Base-by-base conservation (phyloP, 2,888 invertebrate genomes). In the Drosophila algonquin region DNA sequence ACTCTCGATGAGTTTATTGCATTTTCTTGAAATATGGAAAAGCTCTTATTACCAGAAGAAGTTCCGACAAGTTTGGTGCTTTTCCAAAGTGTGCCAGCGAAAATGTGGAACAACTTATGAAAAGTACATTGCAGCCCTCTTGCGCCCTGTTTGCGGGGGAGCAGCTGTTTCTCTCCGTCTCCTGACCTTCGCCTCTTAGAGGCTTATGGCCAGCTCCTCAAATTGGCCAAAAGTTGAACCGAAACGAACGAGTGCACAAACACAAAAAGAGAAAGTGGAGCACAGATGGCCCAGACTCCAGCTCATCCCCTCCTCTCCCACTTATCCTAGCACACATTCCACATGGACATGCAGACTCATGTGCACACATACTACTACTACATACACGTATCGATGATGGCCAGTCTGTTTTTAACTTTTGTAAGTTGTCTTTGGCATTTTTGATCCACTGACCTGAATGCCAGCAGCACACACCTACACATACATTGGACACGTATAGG, bases 401-500 rank as follows among this genome's bases (percentile, higher is more conserved):
- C 73, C 55, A 65, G 55, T 18, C 57, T 57, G 62, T 68, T 87
- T 81, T 86, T 67, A 72, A 72, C 81, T 80, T 84, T 85, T 73
- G 62, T 68, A 12, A 70, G 73, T 70, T 78, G 75, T 81, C 80
- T 85, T 77, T 79, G 85, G 74, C 59, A 73, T 75, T 80, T 87
- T 70, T 83, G 88, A 87, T 83, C 83, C 73, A 83, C 82, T 83
- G 83, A 87, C 83, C 83, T 67, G 55, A 76, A 87, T 81, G 75
- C 50, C 45, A 62, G 52, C 16, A 54, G 62, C 16, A 63, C 47
- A 52, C 35, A 55, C 27, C 54, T 46, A 24, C 24, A 53, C 40
- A 52, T 51, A 56, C 55, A 55, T 55, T 21, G 21, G 21, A 71
- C 60, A 47, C 55, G 59, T 51, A 56, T 65, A 75, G 60, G 54